phyloP scores from a whole-genome alignment of 2,888 invertebrate species.

The Athalia cordata region DNA sequence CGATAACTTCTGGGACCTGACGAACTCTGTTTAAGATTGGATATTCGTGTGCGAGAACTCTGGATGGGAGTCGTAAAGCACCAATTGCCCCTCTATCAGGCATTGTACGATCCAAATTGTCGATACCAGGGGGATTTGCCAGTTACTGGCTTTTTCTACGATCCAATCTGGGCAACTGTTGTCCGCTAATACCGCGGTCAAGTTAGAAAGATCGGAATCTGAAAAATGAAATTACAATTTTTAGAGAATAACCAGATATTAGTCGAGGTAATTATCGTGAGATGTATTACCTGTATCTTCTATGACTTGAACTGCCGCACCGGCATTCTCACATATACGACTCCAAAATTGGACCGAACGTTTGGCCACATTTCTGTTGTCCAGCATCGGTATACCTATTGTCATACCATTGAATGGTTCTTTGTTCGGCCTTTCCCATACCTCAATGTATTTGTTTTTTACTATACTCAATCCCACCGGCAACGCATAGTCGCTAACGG shows the following conservation, averaged over 20 bases:
- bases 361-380: conserved; percentile 75
- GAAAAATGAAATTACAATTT: not conserved
- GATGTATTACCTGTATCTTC: conserved; percentile 60
- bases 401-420: conserved; percentile 64
- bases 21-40: conserved; percentile 69
- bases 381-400: conserved; percentile 63
- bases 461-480: conserved; percentile 80
- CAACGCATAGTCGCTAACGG: conserved; percentile 75
- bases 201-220: conserved; percentile 61
- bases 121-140: conserved; percentile 80
- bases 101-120: conserved; percentile 83
- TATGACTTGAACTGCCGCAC: conserved; percentile 66
- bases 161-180: conserved; percentile 78
- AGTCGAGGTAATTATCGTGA: not conserved
- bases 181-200: conserved; percentile 78
- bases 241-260: not conserved
- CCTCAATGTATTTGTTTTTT: conserved; percentile 73
- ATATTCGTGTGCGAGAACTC: conserved; percentile 77
- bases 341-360: conserved; percentile 75
- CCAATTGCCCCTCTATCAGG: conserved; percentile 78
- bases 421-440: conserved; percentile 61
- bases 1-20: not conserved
- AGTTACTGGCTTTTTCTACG: conserved; percentile 75
- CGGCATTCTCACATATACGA: conserved; percentile 77
- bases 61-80: conserved; percentile 75